Evolutionary conservation across 2,797 vertebrate genomes (phyloP), one percentile per base, ranked within the genome.

Genomic region (Babyrousa celebensis): DNA sequence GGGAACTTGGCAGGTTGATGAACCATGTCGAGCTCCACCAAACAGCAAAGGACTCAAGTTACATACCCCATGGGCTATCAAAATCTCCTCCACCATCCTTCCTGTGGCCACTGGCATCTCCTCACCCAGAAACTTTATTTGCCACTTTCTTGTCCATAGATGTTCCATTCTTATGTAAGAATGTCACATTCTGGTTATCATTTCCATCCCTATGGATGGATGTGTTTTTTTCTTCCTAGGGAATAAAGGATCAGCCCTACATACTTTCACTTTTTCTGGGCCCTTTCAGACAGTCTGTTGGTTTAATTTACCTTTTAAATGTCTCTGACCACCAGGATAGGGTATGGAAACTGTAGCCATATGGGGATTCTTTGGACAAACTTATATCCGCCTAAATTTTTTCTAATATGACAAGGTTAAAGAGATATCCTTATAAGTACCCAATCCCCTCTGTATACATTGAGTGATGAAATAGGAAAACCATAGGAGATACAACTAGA

Each of bases 331-430:
- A 4, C 11, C 48, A n/a, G 27, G 21, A 23, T 6, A 43, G 5
- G 1, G 48, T 16, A 52, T 11, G 74, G 29, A 6, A 77, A 74
- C 29, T 58, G 72, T 15, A 58, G 40, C 52, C 15, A 25, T 62
- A 29, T 48, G 79, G 83, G 71, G 52, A 91, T 78, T 91, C 82
- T 15, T 3, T 70, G 32, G 70, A 16, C 5, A 43, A 16, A 29
- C 6, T 4, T 18, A 23, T 29, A 87, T 78, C 16, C 68, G 32
- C 68, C 10, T 70, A 36, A 85, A 23, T 11, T 86, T 75, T 80
- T 32, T 86, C 70, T 83, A 74, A 21, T 40, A n/a, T 4, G 20
- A 1, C 11, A 48, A 94, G 58, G 84, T 96, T 95, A 74, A 83
- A 89, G 68, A 63, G 74, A 32, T 16, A 68, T 6, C 17, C 68